Percentiles rank a stretch among this genome's conserved stretches.
phyloP scores from a whole-genome alignment of 2,113 vertebrate species.

The Phasianus colchicus region DNA sequence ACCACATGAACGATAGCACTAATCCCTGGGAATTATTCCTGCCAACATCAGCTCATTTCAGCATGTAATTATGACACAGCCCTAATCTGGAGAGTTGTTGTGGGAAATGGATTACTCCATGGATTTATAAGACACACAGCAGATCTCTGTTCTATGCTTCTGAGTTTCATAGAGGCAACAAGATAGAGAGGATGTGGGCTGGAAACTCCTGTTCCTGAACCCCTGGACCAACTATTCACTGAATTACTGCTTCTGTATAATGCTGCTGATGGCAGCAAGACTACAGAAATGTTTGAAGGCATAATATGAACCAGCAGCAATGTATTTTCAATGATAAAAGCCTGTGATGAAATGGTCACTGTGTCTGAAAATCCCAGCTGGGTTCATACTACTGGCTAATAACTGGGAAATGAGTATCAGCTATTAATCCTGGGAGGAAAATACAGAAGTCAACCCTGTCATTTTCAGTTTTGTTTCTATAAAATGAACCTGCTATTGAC shows the following conservation, averaged over 20 bases:
- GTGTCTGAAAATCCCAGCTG: background rate
- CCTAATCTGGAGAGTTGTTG: background rate
- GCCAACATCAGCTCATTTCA: background rate
- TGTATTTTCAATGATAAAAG: background rate
- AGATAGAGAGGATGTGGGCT: background rate
- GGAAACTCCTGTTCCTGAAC: background rate
- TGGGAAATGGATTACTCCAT: background rate
- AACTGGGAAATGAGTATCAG: background rate
- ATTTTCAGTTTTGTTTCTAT: conserved; percentile 10
- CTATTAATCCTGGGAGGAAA: background rate
- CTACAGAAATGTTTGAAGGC: background rate
- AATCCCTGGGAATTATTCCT: background rate
- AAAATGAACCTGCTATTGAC: background rate
- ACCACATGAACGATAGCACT: background rate
- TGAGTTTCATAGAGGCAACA: background rate
- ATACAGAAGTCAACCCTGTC: background rate
- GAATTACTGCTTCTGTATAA: background rate
- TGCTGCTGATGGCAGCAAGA: background rate
- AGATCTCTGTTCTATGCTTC: background rate
- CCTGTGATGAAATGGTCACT: background rate
- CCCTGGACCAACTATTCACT: background rate
- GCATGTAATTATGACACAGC: background rate
- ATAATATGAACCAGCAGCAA: background rate
- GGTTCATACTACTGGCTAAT: background rate
- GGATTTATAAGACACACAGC: background rate